phyloP scores from a whole-genome alignment of 2,888 invertebrate genomes.

The Lasioglossum villosulum region DNA sequence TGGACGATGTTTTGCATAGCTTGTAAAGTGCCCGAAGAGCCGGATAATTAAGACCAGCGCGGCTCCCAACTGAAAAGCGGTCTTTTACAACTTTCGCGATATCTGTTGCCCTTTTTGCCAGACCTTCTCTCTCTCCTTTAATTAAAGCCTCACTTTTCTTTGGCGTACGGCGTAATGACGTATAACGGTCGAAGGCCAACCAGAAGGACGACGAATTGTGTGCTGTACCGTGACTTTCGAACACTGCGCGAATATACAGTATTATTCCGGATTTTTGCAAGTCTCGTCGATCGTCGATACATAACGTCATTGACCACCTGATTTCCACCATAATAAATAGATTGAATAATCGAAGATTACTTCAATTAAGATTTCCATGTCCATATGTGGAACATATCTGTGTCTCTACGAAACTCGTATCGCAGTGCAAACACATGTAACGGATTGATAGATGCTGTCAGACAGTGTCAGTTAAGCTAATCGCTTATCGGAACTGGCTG shows the following conservation, averaged over 20 bases:
- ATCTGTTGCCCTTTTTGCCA: slow-evolving; percentile 10
- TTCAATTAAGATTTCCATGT: background rate
- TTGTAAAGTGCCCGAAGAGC: slow-evolving; percentile 48
- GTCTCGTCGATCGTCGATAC: background rate
- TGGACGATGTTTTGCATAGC: slow-evolving; percentile 46
- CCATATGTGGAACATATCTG: background rate
- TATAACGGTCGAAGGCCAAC: background rate
- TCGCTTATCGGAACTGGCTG: slow-evolving; percentile 4
- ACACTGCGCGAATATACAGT: background rate
- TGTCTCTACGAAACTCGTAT: background rate
- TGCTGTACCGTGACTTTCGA: background rate
- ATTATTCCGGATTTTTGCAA: background rate
- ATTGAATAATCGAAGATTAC: background rate
- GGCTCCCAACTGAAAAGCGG: slow-evolving; percentile 14
- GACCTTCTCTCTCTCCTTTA: slow-evolving; percentile 10
- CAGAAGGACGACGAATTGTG: background rate
- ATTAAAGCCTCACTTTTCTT: slow-evolving; percentile 17
- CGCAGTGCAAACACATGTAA: background rate
- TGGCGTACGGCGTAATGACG: slow-evolving; percentile 9
- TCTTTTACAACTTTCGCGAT: slow-evolving; percentile 29
- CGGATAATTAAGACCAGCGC: slow-evolving; percentile 61
- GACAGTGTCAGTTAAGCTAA: slow-evolving; percentile 8
- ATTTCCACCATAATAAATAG: background rate
- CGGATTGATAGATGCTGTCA: slow-evolving; percentile 1
- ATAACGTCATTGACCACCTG: background rate